A percentile compares a stretch with the other conserved stretches of the same genome.
These are phyloP conservation scores for Nesogale talazaci DNA, from an alignment of 2,113 vertebrate genomes.

Conservation along the genomic window DNA sequence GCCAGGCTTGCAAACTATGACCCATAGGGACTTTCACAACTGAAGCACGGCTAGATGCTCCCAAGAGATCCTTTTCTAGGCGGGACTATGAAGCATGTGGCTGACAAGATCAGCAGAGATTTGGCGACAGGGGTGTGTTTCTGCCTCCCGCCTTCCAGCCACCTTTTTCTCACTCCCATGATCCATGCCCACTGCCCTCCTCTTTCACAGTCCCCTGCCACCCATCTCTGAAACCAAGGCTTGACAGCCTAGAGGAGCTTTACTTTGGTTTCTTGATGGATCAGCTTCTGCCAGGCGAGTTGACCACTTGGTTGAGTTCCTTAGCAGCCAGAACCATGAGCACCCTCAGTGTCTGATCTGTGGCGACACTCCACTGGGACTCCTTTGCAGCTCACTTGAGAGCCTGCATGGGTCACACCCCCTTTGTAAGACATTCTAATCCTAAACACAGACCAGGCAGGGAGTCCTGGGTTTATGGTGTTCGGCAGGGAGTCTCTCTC, in stretches of 20 bases:
- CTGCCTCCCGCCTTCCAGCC: background rate
- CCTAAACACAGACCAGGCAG: background rate
- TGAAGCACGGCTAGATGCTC: background rate
- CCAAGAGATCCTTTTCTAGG: background rate
- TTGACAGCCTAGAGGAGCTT: background rate
- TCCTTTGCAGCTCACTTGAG: background rate
- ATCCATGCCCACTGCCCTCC: background rate
- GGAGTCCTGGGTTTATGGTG: constrained; percentile 39
- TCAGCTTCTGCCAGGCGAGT: background rate
- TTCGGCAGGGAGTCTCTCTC: constrained; percentile 16
- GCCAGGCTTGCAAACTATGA: background rate
- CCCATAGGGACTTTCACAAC: background rate
- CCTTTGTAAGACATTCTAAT: constrained; percentile 26
- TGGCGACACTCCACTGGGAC: background rate
- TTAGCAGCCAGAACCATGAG: background rate
- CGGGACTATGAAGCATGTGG: background rate
- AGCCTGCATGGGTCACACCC: background rate
- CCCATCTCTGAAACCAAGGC: background rate
- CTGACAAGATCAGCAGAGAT: no score
- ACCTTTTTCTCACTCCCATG: rapidly evolving
- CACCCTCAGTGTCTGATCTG: background rate
- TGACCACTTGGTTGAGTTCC: constrained; percentile 16
- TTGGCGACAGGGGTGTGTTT: no score
- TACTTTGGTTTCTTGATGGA: background rate
- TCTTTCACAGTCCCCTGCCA: background rate